Conservation (phyloP, 2,888 invertebrate species). For the Drosophila lacicola region DNA sequence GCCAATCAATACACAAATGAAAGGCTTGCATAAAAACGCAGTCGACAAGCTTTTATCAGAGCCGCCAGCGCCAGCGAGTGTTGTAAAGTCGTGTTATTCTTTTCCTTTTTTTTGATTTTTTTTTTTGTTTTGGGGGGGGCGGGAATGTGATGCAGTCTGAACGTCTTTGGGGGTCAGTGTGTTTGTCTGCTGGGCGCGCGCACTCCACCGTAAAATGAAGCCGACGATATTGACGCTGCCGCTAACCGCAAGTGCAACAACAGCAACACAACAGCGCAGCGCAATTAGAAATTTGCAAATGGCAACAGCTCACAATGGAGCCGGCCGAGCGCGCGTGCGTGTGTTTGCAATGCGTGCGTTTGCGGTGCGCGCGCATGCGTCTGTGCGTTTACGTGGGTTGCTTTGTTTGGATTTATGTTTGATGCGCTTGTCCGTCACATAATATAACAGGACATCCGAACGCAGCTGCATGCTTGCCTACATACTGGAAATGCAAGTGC, state of each 20-base stretch:
- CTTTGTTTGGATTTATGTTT: slow-evolving; percentile 22
- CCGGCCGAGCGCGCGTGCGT: background rate
- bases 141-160: slow-evolving; percentile 2
- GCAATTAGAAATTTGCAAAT: slow-evolving; percentile 11
- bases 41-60: slow-evolving; percentile 5
- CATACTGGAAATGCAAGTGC: slow-evolving; percentile 16
- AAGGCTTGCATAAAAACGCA: slow-evolving; percentile 24
- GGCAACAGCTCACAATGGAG: slow-evolving; percentile 14
- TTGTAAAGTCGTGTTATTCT: background rate
- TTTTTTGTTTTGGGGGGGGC: no score
- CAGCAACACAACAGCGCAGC: slow-evolving; percentile 54
- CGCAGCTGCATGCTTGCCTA: slow-evolving; percentile 29
- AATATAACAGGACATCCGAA: slow-evolving; percentile 11
- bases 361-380: slow-evolving; percentile 10
- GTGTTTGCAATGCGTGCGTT: slow-evolving; percentile 30
- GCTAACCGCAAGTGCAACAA: slow-evolving; percentile 84
- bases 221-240: slow-evolving; percentile 17
- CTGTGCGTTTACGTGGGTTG: slow-evolving; percentile 28
- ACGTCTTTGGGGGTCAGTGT: slow-evolving; percentile 13
- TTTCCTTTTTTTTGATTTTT: background rate
- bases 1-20: slow-evolving; percentile 9
- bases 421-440: slow-evolving; percentile 6
- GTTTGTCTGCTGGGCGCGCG: slow-evolving; percentile 43
- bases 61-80: slow-evolving; percentile 29
- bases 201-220: slow-evolving; percentile 12